A percentile compares a stretch with the other conserved stretches of the same genome.
Conservation (phyloP, 2,797 vertebrate species). For the Pantherophis vulpinus region DNA sequence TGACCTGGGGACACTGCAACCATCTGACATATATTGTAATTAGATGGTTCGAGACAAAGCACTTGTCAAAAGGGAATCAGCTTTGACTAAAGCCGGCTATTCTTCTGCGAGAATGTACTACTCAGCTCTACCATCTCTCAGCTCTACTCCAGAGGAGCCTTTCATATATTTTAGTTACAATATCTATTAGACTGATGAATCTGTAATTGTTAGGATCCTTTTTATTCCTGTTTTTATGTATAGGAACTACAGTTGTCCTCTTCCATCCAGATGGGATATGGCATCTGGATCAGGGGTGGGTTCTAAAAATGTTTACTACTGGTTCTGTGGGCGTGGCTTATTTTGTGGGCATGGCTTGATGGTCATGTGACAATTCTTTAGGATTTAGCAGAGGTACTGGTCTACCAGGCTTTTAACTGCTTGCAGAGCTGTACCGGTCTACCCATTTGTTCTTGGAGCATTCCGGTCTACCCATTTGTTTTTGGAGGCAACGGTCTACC, state of each 20-base stretch:
- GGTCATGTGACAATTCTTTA: too few species aligned
- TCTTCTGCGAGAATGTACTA: background rate
- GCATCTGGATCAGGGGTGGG: too few species aligned
- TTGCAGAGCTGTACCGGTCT: too few species aligned
- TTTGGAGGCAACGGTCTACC: too few species aligned
- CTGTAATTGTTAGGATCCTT: background rate
- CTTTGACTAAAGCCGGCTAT: background rate
- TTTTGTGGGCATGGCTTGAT: too few species aligned
- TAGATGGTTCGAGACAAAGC: background rate
- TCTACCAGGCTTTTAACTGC: too few species aligned
- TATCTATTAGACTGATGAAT: too few species aligned
- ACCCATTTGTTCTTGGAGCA: too few species aligned
- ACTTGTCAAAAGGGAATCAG: background rate
- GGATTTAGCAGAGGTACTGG: too few species aligned
- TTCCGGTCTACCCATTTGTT: too few species aligned
- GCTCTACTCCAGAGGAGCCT: background rate
- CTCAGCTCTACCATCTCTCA: background rate
- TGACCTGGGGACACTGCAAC: background rate
- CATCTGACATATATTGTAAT: background rate
- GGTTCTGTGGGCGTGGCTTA: too few species aligned
- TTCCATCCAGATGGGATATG: background rate
- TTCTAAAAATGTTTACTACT: too few species aligned
- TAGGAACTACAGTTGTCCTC: background rate
- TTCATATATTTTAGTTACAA: background rate
- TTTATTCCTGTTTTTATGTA: background rate